Evolutionary conservation across 2,888 invertebrate genomes (phyloP).

Genomic region (Himalopsyche japonica): DNA sequence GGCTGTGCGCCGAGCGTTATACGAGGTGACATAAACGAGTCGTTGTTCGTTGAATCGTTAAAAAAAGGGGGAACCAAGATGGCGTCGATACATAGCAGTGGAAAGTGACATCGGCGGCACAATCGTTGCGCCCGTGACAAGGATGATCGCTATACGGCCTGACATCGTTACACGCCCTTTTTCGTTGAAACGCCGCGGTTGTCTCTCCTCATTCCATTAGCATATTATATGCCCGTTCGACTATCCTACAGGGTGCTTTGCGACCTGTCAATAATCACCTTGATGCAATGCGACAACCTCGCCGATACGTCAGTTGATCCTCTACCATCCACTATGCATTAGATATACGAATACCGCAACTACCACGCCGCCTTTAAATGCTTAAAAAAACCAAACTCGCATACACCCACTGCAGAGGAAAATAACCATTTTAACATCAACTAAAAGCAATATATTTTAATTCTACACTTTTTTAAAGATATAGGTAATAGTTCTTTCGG

Average conservation of each 20-base stretch:
- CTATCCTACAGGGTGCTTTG: slow-evolving; percentile 9
- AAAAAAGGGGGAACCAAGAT: slow-evolving; percentile 26
- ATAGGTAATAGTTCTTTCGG: no score
- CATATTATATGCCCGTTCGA: slow-evolving; percentile 23
- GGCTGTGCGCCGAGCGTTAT: slow-evolving; percentile 17
- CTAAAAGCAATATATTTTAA: no score
- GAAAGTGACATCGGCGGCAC: slow-evolving; percentile 11
- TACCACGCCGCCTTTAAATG: no score
- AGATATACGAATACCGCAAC: no score
- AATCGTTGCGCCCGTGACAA: slow-evolving; percentile 18
- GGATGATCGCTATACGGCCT: slow-evolving; percentile 30
- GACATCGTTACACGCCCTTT: slow-evolving; percentile 32
- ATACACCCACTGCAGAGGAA: no score
- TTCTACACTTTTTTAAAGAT: no score
- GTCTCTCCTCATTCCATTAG: slow-evolving; percentile 21
- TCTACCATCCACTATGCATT: no score
- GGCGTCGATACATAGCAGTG: slow-evolving; percentile 11
- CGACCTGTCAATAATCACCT: background rate
- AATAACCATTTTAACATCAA: no score
- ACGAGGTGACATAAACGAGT: slow-evolving; percentile 34
- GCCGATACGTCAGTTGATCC: no score
- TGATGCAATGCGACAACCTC: background rate
- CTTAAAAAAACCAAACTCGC: no score
- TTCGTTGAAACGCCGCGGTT: slow-evolving; percentile 27
- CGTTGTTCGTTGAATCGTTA: slow-evolving; percentile 33